A percentile compares a stretch with the other conserved stretches of the same genome.
Conservation (phyloP, 2,797 vertebrate genomes). For the Graptemys geographica region DNA sequence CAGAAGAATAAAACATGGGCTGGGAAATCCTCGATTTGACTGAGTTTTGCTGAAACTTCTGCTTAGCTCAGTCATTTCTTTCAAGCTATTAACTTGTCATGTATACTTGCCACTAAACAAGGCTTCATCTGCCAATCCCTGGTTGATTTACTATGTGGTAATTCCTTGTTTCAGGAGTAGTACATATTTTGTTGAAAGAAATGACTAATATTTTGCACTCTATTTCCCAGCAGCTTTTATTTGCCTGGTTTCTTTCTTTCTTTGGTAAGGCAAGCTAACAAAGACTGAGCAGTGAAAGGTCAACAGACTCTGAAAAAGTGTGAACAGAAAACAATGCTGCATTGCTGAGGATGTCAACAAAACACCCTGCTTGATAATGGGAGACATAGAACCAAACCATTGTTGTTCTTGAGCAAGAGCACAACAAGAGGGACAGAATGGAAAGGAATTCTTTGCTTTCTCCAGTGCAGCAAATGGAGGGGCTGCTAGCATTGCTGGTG, state of each 20-base stretch:
- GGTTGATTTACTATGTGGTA: conserved; percentile 54
- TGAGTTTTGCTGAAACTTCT: conserved; percentile 20
- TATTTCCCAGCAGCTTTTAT: background rate
- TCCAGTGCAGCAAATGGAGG: background rate
- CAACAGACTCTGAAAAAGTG: background rate
- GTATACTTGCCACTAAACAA: conserved; percentile 46
- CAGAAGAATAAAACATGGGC: background rate
- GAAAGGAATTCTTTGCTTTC: background rate
- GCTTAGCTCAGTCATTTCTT: conserved; percentile 54
- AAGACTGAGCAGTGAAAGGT: background rate
- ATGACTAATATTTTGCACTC: background rate
- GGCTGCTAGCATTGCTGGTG: background rate
- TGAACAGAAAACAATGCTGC: background rate
- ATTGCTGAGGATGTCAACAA: background rate
- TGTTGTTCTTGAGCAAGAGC: background rate
- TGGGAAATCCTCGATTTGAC: background rate
- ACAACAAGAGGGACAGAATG: background rate
- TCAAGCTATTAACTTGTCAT: conserved; percentile 38
- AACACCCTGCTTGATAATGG: background rate
- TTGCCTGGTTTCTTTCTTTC: conserved; percentile 13
- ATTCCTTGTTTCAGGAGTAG: conserved; percentile 6
- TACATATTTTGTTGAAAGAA: conserved; percentile 32
- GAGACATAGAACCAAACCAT: background rate
- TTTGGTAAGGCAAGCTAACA: background rate
- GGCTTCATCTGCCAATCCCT: conserved; percentile 33